Percentiles rank a stretch among this genome's conserved stretches.
These are phyloP conservation scores for Cebidichthys violaceus DNA, from an alignment of 2,113 vertebrate genomes.

Conservation along the genomic window DNA sequence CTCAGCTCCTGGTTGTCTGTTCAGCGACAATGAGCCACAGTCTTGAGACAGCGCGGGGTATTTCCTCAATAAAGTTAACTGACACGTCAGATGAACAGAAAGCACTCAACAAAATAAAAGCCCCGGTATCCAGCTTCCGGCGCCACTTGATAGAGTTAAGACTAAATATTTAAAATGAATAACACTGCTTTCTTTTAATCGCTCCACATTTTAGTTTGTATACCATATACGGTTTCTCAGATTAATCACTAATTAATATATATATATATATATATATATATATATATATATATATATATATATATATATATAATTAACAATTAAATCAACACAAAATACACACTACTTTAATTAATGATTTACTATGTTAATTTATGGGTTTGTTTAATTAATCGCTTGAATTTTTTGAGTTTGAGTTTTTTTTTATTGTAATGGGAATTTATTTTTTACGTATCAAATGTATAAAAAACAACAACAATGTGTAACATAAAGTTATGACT, in stretches of 20 bases:
- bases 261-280: too few relatives aligned
- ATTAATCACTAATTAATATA: too few relatives aligned
- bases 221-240: too few relatives aligned
- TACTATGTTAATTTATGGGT: not conserved
- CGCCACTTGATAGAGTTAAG: not conserved
- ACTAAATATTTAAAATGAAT: not conserved
- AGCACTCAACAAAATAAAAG: constrained; percentile 54
- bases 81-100: not conserved
- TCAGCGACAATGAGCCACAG: not conserved
- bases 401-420: too few relatives aligned
- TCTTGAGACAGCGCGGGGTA: not conserved
- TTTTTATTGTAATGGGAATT: too few relatives aligned
- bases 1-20: not conserved
- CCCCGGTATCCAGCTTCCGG: not conserved
- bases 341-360: not conserved
- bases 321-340: not conserved
- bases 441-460: too few relatives aligned
- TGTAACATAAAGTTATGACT: not conserved
- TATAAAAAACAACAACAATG: too few relatives aligned
- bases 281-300: too few relatives aligned
- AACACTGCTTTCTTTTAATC: not conserved
- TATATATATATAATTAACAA: not conserved
- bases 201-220: not conserved
- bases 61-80: constrained; percentile 4
- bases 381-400: not conserved